Evolutionary conservation across 2,888 invertebrate genomes (phyloP).

Genomic region (Cephus pulcher): DNA sequence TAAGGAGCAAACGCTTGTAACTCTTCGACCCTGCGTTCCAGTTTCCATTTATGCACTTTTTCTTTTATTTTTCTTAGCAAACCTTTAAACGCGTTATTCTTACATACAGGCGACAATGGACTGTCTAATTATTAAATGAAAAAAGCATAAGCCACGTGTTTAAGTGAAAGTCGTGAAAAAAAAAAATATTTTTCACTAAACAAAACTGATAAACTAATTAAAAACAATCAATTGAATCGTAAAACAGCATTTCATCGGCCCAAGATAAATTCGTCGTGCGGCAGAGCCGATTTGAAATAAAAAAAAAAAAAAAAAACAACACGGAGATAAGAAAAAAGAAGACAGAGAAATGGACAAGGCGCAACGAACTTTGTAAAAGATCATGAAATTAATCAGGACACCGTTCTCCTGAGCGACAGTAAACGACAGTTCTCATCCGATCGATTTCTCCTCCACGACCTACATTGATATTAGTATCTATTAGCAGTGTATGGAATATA

Average conservation of each 20-base stretch:
- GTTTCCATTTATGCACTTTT: background rate
- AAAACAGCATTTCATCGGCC: background rate
- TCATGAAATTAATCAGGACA: background rate
- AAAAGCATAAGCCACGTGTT: background rate
- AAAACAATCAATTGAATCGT: background rate
- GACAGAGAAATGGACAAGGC: background rate
- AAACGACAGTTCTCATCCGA: conserved; percentile 13
- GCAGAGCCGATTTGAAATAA: background rate
- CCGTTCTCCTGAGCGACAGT: background rate
- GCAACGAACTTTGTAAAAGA: background rate
- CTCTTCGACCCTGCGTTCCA: background rate
- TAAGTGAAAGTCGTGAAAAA: background rate
- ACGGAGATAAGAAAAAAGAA: background rate
- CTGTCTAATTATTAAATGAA: background rate
- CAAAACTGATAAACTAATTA: background rate
- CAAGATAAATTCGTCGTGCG: background rate
- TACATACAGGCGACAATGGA: background rate
- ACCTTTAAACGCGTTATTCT: background rate
- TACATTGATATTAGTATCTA: conserved; percentile 41
- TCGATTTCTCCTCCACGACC: conserved; percentile 41
- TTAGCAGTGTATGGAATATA: conserved; percentile 19
- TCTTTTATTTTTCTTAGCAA: background rate
- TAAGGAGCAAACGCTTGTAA: background rate
- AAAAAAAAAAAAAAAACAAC: background rate
- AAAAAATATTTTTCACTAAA: background rate